Evolutionary conservation across 2,888 invertebrate species (phyloP).

Genomic region (Euclidia mi): DNA sequence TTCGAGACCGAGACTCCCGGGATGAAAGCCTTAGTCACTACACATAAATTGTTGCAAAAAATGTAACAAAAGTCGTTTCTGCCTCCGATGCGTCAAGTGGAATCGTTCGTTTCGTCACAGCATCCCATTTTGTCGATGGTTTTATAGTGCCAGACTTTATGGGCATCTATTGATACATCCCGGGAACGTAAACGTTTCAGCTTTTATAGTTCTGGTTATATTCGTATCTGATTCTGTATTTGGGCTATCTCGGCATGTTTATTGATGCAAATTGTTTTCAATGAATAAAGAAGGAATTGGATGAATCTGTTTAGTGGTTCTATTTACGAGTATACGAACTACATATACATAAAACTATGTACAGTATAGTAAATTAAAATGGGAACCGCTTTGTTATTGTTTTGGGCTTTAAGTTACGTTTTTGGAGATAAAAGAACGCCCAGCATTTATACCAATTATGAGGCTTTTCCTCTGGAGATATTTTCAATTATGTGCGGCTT

Average conservation of each 20-base stretch:
- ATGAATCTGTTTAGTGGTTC: background rate
- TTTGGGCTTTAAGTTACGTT: no score
- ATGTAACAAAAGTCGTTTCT: slow-evolving; percentile 4
- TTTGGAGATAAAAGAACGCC: no score
- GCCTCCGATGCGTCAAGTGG: slow-evolving; percentile 11
- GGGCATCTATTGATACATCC: slow-evolving; percentile 29
- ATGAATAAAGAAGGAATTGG: slow-evolving; percentile 8
- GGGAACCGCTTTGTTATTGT: no score
- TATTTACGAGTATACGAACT: no score
- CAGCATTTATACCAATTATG: no score
- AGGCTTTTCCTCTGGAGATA: no score
- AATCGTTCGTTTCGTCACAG: slow-evolving; percentile 23
- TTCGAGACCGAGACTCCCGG: no score
- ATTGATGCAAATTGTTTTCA: slow-evolving; percentile 39
- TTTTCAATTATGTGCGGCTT: no score
- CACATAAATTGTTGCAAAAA: slow-evolving; percentile 6
- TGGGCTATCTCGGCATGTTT: slow-evolving; percentile 17
- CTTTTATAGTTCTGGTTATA: slow-evolving; percentile 29
- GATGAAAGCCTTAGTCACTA: no score
- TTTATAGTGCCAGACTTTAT: slow-evolving; percentile 55
- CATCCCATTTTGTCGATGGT: slow-evolving; percentile 40
- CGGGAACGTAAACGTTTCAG: slow-evolving; percentile 33
- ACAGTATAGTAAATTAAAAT: no score
- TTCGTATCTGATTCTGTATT: slow-evolving; percentile 9
- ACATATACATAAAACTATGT: no score